These are phyloP conservation scores for Butastur rufipennis DNA, from an alignment of 2,113 vertebrate genomes.

Conservation along the genomic window DNA sequence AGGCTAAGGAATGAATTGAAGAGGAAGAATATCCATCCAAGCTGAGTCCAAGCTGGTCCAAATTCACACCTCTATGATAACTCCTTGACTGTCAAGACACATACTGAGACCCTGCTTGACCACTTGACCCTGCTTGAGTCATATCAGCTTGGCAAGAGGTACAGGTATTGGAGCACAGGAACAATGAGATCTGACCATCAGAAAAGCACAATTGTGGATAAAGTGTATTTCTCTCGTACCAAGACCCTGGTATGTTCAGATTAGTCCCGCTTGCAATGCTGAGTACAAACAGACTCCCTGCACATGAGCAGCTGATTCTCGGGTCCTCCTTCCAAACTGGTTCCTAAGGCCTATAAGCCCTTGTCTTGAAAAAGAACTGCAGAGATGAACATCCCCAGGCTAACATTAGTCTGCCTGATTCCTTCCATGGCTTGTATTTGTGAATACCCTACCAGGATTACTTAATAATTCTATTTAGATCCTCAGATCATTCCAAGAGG, in stretches of 20 bases:
- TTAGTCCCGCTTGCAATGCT: not conserved
- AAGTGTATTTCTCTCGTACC: not conserved
- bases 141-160: not conserved
- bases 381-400: not conserved
- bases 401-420: not conserved
- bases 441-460: not conserved
- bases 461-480: not conserved
- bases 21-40: not conserved
- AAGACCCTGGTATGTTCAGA: not conserved
- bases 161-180: not conserved
- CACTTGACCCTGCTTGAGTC: not conserved
- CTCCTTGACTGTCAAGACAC: not conserved
- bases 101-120: not conserved
- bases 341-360: not conserved
- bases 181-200: not conserved
- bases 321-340: not conserved
- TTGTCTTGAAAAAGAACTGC: not conserved
- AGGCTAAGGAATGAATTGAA: not conserved
- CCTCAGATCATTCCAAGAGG: not conserved
- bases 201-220: not conserved
- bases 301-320: not conserved
- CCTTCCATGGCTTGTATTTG: not conserved
- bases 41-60: not conserved
- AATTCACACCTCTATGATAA: not conserved
- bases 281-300: not conserved